Conservation (phyloP, 2,113 vertebrate genomes). For the Hippocampus comes region DNA sequence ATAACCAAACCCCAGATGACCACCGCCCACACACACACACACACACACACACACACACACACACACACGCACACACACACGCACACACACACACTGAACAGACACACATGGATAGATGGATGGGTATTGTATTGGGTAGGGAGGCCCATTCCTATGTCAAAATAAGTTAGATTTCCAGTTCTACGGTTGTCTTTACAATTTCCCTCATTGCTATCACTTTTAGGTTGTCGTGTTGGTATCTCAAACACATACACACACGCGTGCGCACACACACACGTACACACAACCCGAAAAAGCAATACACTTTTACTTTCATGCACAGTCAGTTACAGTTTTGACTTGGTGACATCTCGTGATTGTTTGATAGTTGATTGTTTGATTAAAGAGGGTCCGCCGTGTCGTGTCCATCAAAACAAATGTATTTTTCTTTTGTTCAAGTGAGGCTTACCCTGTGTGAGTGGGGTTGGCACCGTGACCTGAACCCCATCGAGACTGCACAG, state of each 20-base stretch:
- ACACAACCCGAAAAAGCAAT: neutral
- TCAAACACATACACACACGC: neutral
- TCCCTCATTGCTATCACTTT: neutral
- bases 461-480: constrained; percentile 69
- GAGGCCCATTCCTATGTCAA: neutral
- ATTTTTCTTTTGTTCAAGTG: too few relatives aligned
- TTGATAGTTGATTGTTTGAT: neutral
- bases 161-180: neutral
- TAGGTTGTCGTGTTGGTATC: neutral
- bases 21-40: neutral
- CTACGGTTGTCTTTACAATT: neutral
- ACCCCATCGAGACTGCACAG: constrained; percentile 76
- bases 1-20: constrained; percentile 42
- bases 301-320: too few relatives aligned
- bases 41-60: neutral
- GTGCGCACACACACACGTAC: too few relatives aligned
- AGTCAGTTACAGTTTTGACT: too few relatives aligned
- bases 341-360: neutral
- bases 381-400: neutral
- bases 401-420: too few relatives aligned
- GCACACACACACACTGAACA: neutral
- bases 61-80: neutral
- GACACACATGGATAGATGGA: neutral
- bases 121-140: too few relatives aligned
- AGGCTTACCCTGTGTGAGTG: constrained; percentile 75